phyloP scores from a whole-genome alignment of 2,113 vertebrate genomes.

The mouse (Mus musculus) region DNA sequence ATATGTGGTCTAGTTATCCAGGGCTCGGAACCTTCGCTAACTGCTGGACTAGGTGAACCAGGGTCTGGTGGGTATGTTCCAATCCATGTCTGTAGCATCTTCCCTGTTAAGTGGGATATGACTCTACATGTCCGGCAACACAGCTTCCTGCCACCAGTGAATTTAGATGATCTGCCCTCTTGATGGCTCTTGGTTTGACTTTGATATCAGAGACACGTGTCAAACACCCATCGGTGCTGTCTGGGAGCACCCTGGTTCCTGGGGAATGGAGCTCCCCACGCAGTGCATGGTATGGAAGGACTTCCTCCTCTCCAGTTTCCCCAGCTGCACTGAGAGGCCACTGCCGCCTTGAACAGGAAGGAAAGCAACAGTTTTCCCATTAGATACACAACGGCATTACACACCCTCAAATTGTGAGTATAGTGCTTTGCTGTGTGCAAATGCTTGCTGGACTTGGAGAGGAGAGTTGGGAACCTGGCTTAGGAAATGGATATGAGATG shows the following conservation, averaged over 20 bases:
- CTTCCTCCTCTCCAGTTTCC: slow-evolving; percentile 52
- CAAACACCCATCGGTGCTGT: slow-evolving; percentile 21
- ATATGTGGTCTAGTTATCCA: not conserved
- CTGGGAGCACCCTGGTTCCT: not conserved
- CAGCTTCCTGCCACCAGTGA: not conserved
- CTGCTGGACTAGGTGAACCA: not conserved
- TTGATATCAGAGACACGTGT: slow-evolving; percentile 52
- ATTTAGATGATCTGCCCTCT: not conserved
- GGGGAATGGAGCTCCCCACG: not conserved
- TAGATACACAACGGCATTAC: slow-evolving; percentile 63
- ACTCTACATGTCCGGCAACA: not conserved
- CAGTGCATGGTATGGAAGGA: not conserved
- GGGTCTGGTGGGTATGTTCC: not conserved
- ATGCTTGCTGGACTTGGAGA: slow-evolving; percentile 29
- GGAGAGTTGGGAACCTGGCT: not conserved
- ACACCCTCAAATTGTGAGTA: slow-evolving; percentile 80
- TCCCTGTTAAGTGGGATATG: not conserved
- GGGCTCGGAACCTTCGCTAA: not conserved
- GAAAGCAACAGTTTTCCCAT: slow-evolving; percentile 47
- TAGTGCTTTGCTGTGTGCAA: slow-evolving; percentile 26
- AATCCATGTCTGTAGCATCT: not conserved
- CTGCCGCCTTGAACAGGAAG: slow-evolving; percentile 64
- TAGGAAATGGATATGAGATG: slow-evolving; percentile 57
- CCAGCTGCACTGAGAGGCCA: slow-evolving; percentile 50
- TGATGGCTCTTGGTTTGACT: slow-evolving; percentile 48